phyloP scores from a whole-genome alignment of 1,140 invertebrate genomes.

The Drosophila dunni region DNA sequence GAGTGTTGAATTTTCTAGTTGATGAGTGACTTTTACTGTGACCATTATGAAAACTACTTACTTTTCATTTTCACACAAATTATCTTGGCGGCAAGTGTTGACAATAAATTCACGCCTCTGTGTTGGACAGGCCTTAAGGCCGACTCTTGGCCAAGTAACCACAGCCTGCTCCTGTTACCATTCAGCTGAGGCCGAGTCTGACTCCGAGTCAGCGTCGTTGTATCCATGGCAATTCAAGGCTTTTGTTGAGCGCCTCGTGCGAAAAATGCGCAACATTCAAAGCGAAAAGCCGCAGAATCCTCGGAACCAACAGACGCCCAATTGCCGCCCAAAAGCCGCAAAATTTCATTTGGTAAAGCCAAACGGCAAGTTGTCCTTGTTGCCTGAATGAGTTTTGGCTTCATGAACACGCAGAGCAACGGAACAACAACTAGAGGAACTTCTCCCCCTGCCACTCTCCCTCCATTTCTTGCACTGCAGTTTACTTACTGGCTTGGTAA shows the following conservation, averaged over 20 bases:
- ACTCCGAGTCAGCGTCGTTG: neutral
- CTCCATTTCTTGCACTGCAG: conserved; percentile 1
- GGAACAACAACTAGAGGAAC: neutral
- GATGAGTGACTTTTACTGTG: neutral
- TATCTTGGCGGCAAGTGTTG: conserved; percentile 43
- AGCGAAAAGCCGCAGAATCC: conserved; percentile 44
- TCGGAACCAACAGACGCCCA: neutral
- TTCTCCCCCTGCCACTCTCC: neutral
- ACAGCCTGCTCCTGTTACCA: conserved; percentile 10
- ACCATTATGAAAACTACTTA: conserved; percentile 48
- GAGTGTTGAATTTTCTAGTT: neutral
- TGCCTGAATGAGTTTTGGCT: conserved; percentile 26
- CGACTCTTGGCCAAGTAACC: neutral
- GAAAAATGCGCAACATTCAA: conserved; percentile 41
- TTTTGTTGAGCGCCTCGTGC: conserved; percentile 28
- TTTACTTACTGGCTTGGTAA: conserved; percentile 22
- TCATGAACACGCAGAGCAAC: conserved; percentile 16
- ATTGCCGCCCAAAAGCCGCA: conserved; percentile 47
- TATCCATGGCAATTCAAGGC: conserved; percentile 22
- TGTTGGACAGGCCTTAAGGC: conserved; percentile 11
- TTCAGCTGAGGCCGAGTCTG: neutral
- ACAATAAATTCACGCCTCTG: conserved; percentile 44
- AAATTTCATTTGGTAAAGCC: conserved; percentile 56
- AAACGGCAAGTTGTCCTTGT: conserved; percentile 48
- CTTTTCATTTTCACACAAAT: conserved; percentile 53